Evolutionary conservation across 1,140 invertebrate genomes (phyloP), one percentile per base, ranked within the genome.

Genomic region (Habropoda laboriosa): DNA sequence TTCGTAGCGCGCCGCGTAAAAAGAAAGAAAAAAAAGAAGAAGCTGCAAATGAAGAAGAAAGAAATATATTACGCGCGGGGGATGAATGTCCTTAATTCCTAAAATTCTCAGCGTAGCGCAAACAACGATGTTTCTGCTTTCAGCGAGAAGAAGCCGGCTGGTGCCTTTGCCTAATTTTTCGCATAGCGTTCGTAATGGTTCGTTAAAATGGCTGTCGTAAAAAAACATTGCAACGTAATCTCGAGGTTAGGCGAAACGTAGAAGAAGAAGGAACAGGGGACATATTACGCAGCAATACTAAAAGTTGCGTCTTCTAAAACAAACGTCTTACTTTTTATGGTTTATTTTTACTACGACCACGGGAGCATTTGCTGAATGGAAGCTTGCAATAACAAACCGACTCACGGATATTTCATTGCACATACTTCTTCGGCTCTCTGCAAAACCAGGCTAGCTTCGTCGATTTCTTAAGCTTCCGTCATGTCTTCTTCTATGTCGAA

Each of bases 281-380:
- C 60, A 64, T 66, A 55, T 67, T 75, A 55, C 73, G 49, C 73
- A 53, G 73, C 4, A 35, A 75, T 55, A 67, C 60, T 42, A 66
- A 70, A 67, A 53, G 27, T 63, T 61, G 42, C 45, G 27, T 67
- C 38, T 75, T 42, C 73, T 32, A 55, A 66, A 75, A 75, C 60
- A 75, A 75, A 75, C 61, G 61, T 66, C 35, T 66, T 32, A 55
- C 38, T 32, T 66, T 75, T 75, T 66, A 75, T 75, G 61, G 61
- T 75, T 75, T 75, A 66, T 75, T 75, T 66, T 38, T 10, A 53
- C 27, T 75, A 67, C 47, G 49, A 55, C 47, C 24, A 7, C 35
- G 21, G n/a, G 27, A 24, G 16, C 49, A 66, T 75, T 75, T 40
- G 61, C 38, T 66, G 61, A 66, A 66, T 64, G 73, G 21, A 32